Evolutionary conservation across 2,888 invertebrate genomes (phyloP).

Genomic region (Synergus laeviventris): DNA sequence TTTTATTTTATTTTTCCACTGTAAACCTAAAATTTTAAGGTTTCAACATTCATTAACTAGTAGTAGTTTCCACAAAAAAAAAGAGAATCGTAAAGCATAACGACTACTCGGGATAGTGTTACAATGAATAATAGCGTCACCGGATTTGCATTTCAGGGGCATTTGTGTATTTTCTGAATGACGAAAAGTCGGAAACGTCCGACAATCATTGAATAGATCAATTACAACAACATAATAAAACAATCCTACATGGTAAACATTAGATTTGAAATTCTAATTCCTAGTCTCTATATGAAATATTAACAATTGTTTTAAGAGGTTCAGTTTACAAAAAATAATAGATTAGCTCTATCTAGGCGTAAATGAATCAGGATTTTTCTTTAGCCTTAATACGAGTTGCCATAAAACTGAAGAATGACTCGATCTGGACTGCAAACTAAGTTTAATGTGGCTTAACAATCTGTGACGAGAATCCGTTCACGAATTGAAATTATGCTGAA

Average conservation of each 20-base stretch:
- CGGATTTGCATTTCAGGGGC: constrained; percentile 51
- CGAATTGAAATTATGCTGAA: background rate
- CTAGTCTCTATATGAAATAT: background rate
- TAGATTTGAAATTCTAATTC: constrained; percentile 32
- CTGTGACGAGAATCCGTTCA: background rate
- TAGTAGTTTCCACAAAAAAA: background rate
- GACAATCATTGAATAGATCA: constrained; percentile 31
- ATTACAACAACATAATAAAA: too few species aligned
- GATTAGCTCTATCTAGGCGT: background rate
- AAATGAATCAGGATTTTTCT: constrained; percentile 20
- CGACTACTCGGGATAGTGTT: constrained; percentile 39
- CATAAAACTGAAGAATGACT: constrained; percentile 9
- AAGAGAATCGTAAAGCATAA: constrained; percentile 23
- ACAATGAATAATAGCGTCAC: constrained; percentile 45
- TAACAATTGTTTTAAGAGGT: background rate
- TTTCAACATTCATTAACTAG: background rate
- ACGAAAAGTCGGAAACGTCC: constrained; percentile 47
- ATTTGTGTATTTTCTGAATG: constrained; percentile 36
- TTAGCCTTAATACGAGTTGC: constrained; percentile 23
- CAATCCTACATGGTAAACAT: constrained; percentile 6
- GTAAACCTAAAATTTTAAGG: background rate
- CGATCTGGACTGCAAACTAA: background rate
- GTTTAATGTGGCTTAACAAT: constrained; percentile 3
- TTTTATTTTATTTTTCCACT: background rate
- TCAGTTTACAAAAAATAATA: background rate